phyloP scores from a whole-genome alignment of 2,797 vertebrate genomes.

The Cetoscarus ocellatus region DNA sequence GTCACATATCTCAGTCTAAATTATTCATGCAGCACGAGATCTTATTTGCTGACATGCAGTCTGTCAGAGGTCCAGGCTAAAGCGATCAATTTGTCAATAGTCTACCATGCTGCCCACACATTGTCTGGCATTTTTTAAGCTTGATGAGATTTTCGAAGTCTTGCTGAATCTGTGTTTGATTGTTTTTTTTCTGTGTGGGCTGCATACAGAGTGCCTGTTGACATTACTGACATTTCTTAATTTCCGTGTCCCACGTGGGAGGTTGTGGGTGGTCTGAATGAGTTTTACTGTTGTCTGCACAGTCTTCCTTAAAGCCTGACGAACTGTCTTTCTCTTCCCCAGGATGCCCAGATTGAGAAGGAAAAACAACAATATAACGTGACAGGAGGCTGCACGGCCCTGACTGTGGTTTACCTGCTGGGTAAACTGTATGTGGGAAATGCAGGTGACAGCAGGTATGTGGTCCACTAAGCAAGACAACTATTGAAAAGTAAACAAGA shows the following conservation, averaged over 20 bases:
- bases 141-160: slow-evolving; percentile 6
- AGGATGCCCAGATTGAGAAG: slow-evolving; percentile 94
- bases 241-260: slow-evolving; percentile 12
- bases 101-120: slow-evolving; percentile 9
- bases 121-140: slow-evolving; percentile 5
- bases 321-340: slow-evolving; percentile 6
- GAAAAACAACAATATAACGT: slow-evolving; percentile 91
- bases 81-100: slow-evolving; percentile 13
- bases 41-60: slow-evolving; percentile 18
- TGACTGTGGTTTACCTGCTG: slow-evolving; percentile 90
- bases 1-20: neutral
- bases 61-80: slow-evolving; percentile 24
- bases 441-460: slow-evolving; percentile 96
- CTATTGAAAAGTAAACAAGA: neutral
- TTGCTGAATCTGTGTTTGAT: neutral
- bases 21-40: slow-evolving; percentile 17
- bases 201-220: neutral
- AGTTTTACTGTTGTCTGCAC: neutral
- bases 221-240: slow-evolving; percentile 6
- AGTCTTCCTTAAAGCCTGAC: slow-evolving; percentile 22
- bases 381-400: slow-evolving; percentile 94
- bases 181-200: slow-evolving; percentile 10
- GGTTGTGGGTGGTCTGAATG: neutral
- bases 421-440: slow-evolving; percentile 96
- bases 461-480: neutral